Conservation (phyloP, 1,140 invertebrate genomes). For the Drosophila nigromelanica region DNA sequence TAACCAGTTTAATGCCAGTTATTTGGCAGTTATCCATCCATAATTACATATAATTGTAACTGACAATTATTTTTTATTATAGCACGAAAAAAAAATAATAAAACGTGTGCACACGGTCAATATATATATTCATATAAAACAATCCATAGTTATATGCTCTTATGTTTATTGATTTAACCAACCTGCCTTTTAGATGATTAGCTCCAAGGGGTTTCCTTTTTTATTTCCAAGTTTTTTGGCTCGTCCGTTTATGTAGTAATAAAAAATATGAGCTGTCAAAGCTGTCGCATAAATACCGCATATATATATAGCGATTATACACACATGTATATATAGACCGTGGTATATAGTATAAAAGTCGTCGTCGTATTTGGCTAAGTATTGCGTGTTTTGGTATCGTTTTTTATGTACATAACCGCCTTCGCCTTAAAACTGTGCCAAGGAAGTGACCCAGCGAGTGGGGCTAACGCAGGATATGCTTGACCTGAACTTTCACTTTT, state of each 20-base stretch:
- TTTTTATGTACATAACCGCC: conserved; percentile 21
- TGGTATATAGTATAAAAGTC: conserved; percentile 31
- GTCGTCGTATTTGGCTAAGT: conserved; percentile 28
- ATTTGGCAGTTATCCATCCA: conserved; percentile 30
- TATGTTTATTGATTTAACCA: conserved; percentile 29
- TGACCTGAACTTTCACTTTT: conserved; percentile 68
- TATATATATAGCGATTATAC: conserved; percentile 47
- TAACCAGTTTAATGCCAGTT: conserved; percentile 46
- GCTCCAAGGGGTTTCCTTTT: conserved; percentile 53
- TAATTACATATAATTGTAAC: conserved; percentile 28
- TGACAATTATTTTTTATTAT: conserved; percentile 5
- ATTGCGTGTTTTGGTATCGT: conserved; percentile 60
- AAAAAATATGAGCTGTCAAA: conserved; percentile 62
- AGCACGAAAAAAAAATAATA: background rate
- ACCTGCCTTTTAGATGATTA: conserved; percentile 45
- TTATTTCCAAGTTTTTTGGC: conserved; percentile 36
- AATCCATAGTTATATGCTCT: background rate
- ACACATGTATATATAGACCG: conserved; percentile 17
- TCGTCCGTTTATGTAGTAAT: conserved; percentile 39
- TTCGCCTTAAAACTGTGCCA: conserved; percentile 32
- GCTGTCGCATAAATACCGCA: conserved; percentile 67
- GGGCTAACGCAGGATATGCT: conserved; percentile 45
- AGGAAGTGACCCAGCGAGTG: conserved; percentile 48
- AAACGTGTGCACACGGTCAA: background rate
- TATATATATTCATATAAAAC: background rate